phyloP scores from a whole-genome alignment of 2,888 invertebrate genomes.

The Agrochola lota region DNA sequence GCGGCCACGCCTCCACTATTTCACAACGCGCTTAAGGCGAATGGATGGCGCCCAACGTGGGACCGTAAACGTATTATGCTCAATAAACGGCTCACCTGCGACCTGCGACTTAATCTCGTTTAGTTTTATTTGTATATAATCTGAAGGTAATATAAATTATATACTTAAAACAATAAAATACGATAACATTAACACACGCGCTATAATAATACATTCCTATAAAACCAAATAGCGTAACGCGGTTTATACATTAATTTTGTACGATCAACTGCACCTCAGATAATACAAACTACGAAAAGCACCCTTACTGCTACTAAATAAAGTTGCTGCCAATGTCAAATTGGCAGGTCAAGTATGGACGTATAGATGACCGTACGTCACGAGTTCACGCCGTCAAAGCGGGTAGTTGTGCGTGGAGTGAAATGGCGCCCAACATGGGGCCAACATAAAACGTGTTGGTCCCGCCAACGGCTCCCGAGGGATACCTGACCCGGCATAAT shows the following conservation, averaged over 20 bases:
- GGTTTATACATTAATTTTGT: slow-evolving; percentile 37
- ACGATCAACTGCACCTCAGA: not conserved
- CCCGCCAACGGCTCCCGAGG: slow-evolving; percentile 50
- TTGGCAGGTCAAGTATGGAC: too few species aligned
- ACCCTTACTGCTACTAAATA: not conserved
- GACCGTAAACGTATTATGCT: slow-evolving; percentile 36
- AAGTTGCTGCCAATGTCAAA: not conserved
- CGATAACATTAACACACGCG: slow-evolving; percentile 18
- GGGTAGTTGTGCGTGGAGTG: slow-evolving; percentile 44
- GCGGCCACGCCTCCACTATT: slow-evolving; percentile 35
- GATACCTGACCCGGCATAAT: slow-evolving; percentile 63
- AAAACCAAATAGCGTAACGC: slow-evolving; percentile 35
- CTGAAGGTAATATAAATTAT: slow-evolving; percentile 29
- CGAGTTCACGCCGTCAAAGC: slow-evolving; percentile 45
- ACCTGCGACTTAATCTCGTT: slow-evolving; percentile 36
- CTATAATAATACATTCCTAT: slow-evolving; percentile 26
- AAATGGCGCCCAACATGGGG: slow-evolving; percentile 58
- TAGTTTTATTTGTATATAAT: slow-evolving; percentile 35
- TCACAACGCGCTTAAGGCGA: slow-evolving; percentile 24
- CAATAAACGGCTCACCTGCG: slow-evolving; percentile 54
- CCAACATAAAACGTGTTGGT: slow-evolving; percentile 58
- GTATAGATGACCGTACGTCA: slow-evolving; percentile 31
- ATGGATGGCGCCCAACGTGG: slow-evolving; percentile 55
- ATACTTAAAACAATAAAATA: slow-evolving; percentile 31
- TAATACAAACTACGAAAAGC: not conserved